These are phyloP conservation scores for Neoscelio sp. DNA, from an alignment of 2,888 invertebrate genomes.

Conservation along the genomic window DNA sequence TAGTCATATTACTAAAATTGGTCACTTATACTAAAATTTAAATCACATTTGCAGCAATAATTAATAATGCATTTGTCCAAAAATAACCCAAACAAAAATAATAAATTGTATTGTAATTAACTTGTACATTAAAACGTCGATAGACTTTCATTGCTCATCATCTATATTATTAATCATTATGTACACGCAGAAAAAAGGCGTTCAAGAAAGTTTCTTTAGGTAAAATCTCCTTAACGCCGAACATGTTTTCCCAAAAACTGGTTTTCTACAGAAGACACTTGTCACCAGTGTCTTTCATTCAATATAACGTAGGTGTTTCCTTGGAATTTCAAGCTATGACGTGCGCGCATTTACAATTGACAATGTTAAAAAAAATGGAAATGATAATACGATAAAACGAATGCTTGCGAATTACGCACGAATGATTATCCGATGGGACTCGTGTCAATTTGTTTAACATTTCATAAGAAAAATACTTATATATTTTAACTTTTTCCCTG, in stretches of 20 bases:
- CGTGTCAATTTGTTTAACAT: neutral
- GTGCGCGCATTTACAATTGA: slow-evolving; percentile 32
- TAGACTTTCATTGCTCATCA: too few relatives aligned
- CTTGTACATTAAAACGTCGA: too few relatives aligned
- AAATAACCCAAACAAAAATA: too few relatives aligned
- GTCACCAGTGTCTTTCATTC: slow-evolving; percentile 8
- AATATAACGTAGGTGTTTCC: slow-evolving; percentile 44
- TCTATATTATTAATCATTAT: neutral
- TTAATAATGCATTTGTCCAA: too few relatives aligned
- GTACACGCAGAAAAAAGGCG: neutral
- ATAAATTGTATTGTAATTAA: too few relatives aligned
- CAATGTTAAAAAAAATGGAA: slow-evolving; percentile 29
- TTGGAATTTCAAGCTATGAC: slow-evolving; percentile 50
- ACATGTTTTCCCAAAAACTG: slow-evolving; percentile 49
- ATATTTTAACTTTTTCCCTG: too few relatives aligned
- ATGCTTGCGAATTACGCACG: slow-evolving; percentile 18
- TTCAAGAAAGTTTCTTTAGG: slow-evolving; percentile 2
- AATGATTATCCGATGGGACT: neutral
- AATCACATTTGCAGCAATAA: too few relatives aligned
- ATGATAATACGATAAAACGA: slow-evolving; percentile 1
- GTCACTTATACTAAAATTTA: too few relatives aligned
- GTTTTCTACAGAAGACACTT: slow-evolving; percentile 48
- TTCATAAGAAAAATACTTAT: too few relatives aligned
- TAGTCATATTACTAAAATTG: too few relatives aligned
- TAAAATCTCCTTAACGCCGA: slow-evolving; percentile 11